phyloP scores from a whole-genome alignment of 2,888 invertebrate genomes.

The Brachycybe producta region DNA sequence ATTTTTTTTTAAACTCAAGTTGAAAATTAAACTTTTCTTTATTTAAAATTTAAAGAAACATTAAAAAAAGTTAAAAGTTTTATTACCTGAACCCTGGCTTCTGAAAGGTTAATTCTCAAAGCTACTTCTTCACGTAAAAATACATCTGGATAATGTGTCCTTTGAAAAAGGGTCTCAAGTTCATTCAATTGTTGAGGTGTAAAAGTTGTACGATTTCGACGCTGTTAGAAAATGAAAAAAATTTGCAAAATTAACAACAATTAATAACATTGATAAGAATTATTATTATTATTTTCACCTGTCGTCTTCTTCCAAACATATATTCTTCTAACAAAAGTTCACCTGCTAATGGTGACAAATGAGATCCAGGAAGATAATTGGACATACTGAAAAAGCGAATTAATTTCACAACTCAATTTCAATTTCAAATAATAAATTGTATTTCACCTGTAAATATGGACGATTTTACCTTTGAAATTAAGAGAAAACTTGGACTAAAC shows the following conservation, averaged over 20 bases:
- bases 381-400: too few relatives aligned
- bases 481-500: too few relatives aligned
- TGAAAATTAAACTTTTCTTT: too few relatives aligned
- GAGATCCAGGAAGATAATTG: not conserved
- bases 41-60: not conserved
- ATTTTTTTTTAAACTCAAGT: too few relatives aligned
- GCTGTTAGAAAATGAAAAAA: conserved; percentile 40
- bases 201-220: conserved; percentile 83
- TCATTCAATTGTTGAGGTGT: conserved; percentile 86
- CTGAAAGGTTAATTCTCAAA: conserved; percentile 73
- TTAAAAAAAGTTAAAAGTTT: not conserved
- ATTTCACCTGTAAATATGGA: too few relatives aligned
- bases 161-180: conserved; percentile 79
- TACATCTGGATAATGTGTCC: conserved; percentile 89
- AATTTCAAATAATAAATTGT: too few relatives aligned
- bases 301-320: conserved; percentile 70
- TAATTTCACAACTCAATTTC: too few relatives aligned
- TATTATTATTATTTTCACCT: too few relatives aligned
- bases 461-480: too few relatives aligned
- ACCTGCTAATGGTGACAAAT: conserved; percentile 34
- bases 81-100: conserved; percentile 76
- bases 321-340: conserved; percentile 74
- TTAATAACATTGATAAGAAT: too few relatives aligned
- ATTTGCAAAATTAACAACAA: conserved; percentile 7
- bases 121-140: conserved; percentile 80